Conservation (phyloP, 2,113 vertebrate species). For the Theristicus caerulescens region DNA sequence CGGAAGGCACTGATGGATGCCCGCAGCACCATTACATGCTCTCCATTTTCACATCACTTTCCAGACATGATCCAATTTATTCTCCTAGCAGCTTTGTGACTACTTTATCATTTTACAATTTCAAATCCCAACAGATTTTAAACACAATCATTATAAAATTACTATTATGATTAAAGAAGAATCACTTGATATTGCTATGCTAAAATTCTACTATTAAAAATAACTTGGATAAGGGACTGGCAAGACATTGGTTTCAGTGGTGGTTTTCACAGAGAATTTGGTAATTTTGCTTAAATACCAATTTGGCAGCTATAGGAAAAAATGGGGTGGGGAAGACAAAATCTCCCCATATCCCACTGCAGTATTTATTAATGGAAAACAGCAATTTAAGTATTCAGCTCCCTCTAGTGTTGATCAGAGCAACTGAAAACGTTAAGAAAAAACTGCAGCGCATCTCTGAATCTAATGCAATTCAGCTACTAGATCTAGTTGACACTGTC, state of each 20-base stretch:
- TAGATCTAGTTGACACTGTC: neutral
- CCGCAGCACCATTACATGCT: neutral
- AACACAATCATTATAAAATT: neutral
- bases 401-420: conserved; percentile 45
- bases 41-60: neutral
- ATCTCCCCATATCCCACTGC: neutral
- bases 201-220: neutral
- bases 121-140: neutral
- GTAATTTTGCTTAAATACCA: neutral
- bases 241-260: neutral
- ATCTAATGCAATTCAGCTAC: neutral
- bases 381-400: neutral
- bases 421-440: neutral
- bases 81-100: neutral
- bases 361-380: neutral
- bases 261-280: neutral
- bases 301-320: neutral
- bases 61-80: neutral
- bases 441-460: neutral
- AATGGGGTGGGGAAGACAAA: neutral
- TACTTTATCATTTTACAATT: neutral
- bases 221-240: neutral
- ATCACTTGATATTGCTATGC: neutral
- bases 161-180: neutral
- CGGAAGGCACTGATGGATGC: neutral